Percentiles rank a stretch among this genome's conserved stretches.
Conservation (phyloP, 2,113 vertebrate genomes). For the Onychostruthus taczanowskii region DNA sequence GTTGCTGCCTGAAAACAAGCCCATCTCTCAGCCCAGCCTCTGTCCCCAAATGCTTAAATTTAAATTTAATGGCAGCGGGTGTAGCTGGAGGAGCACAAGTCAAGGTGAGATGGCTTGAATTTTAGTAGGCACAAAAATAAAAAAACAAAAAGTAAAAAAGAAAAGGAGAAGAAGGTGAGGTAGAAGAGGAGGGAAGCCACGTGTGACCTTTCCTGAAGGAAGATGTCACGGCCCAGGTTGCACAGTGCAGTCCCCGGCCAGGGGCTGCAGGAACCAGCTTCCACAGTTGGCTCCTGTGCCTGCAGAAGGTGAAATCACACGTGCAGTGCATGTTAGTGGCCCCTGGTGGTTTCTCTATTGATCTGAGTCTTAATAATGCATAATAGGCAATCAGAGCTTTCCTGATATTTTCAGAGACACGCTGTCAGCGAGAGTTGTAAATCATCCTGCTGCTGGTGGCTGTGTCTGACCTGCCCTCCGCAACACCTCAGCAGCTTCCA, state of each 20-base stretch:
- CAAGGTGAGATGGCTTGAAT: not conserved
- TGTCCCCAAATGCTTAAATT: not conserved
- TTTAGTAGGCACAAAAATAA: not conserved
- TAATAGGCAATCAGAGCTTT: conserved; percentile 63
- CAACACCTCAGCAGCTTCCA: not conserved
- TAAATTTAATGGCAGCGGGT: not conserved
- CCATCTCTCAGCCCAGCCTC: not conserved
- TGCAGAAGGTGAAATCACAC: conserved; percentile 7
- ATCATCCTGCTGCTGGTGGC: not conserved
- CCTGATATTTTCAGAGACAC: not conserved
- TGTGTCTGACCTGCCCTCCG: not conserved
- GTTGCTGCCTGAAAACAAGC: not conserved
- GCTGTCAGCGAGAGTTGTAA: not conserved
- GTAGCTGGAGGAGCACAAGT: not conserved
- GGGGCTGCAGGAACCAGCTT: not conserved
- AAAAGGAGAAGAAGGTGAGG: not conserved
- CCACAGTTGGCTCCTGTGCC: not conserved
- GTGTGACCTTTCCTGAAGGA: not conserved
- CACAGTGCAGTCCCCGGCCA: rapidly evolving
- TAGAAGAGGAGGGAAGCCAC: not conserved
- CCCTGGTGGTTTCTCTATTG: conserved; percentile 53
- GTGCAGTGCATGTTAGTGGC: not conserved
- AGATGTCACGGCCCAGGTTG: no score
- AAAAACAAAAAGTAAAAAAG: rapidly evolving
- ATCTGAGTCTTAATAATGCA: conserved; percentile 65